Base-by-base conservation (phyloP, 2,113 vertebrate genomes). In the Procavia capensis region DNA sequence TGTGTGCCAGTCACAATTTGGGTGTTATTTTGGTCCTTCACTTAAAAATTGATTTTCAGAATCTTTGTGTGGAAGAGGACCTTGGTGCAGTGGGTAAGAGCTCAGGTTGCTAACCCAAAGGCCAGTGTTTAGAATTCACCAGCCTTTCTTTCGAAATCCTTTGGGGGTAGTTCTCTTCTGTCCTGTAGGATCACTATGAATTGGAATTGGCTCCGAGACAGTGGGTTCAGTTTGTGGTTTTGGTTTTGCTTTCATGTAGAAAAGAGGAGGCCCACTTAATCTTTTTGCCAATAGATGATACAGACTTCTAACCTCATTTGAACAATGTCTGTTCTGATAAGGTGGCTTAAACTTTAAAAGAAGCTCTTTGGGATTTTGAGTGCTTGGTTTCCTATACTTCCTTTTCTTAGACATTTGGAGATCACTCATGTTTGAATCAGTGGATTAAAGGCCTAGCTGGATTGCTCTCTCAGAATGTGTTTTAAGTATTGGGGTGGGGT, bases 281-380 rank as follows among this genome's bases (percentile, higher is more conserved):
- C 25, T 41, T 87, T 90, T 41, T 61, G 50, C 45, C 92, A 72
- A 89, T 50, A 57, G 1, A 4, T 47, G 57, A 88, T 29, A 34
- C 1, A 93, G 66, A 92, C 17, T 63, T 9, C 25, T 27, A 88
- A 41, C 43, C 57, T 93, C 24, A 31, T 84, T 86, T 84, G 14
- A 3, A 66, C 87, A 94, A 59, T 63, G n/a, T 92, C 31, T 83
- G 27, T 75, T 75, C 41, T 88, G 83, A 63, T 83, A 76, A 93
- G n/a, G 87, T 47, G 39, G 36, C 43, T 82, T 90, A 66, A 85
- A 84, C 39, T 90, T 90, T 92, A 88, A 95, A 94, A 90, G 61
- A 90, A 93, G 72, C 13, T 24, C 59, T 87, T 89, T 74, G 91
- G 76, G 91, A 94, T 94, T 85, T 86, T 90, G 83, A 93, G 61